A percentile compares a stretch with the other conserved stretches of the same genome.
Evolutionary conservation across 2,888 invertebrate species (phyloP).

Genomic region (Sycophila texana): DNA sequence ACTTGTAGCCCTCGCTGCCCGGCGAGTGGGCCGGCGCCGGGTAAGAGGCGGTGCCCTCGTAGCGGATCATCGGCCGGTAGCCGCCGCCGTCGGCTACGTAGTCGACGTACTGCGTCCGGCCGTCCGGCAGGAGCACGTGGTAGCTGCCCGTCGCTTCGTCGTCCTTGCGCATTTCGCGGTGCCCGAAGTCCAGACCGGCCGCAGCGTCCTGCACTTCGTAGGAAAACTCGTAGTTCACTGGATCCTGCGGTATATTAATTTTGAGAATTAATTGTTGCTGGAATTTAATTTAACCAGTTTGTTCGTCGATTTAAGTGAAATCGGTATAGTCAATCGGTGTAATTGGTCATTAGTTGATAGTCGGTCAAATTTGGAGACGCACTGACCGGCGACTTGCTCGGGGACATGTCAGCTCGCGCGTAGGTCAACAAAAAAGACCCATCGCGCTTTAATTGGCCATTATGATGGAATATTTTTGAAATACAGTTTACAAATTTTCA

Average conservation of each 20-base stretch:
- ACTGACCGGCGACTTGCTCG: no score
- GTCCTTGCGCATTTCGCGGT: constrained; percentile 81
- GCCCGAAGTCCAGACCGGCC: constrained; percentile 80
- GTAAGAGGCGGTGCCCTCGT: constrained; percentile 73
- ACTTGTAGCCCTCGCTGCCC: constrained; percentile 68
- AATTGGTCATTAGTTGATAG: no score
- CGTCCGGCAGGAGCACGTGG: constrained; percentile 81
- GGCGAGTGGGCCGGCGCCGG: constrained; percentile 62
- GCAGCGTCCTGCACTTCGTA: constrained; percentile 81
- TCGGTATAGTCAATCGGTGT: no score
- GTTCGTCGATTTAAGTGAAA: no score
- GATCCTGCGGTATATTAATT: constrained; percentile 74
- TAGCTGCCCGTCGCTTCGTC: constrained; percentile 81
- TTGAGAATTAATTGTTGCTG: no score
- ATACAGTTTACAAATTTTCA: no score
- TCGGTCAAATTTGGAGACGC: no score
- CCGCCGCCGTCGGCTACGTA: constrained; percentile 81
- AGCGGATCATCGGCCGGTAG: constrained; percentile 80
- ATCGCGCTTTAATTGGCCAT: no score
- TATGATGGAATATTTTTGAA: no score
- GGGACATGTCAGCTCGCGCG: no score
- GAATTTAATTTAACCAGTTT: no score
- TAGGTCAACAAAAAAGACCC: no score
- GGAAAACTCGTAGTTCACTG: constrained; percentile 81
- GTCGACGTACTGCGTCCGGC: constrained; percentile 81